Evolutionary conservation across 2,888 invertebrate species (phyloP).

Genomic region (Erpobdella octoculata): DNA sequence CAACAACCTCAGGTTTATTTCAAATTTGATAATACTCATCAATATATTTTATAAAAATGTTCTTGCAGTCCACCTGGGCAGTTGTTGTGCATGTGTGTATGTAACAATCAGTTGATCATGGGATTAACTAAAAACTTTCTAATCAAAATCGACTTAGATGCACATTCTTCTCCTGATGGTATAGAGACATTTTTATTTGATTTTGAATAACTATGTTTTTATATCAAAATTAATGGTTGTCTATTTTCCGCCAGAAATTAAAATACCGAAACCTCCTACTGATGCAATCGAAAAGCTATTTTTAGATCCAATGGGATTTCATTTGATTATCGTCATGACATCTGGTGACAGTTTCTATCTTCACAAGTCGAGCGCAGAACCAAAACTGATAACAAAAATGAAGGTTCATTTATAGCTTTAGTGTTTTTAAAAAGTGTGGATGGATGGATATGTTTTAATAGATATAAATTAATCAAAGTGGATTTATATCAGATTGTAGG

Average conservation of each 20-base stretch:
- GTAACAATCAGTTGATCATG: conserved; percentile 73
- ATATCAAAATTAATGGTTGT: neutral
- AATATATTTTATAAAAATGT: neutral
- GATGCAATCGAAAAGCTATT: conserved; percentile 57
- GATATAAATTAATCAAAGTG: neutral
- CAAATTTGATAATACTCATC: neutral
- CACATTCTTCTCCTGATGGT: conserved; percentile 71
- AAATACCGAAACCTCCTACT: conserved; percentile 58
- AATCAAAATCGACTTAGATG: conserved; percentile 71
- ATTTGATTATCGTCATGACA: conserved; percentile 69
- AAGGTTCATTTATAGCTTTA: conserved; percentile 41
- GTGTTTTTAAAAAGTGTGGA: neutral
- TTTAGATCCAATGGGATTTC: conserved; percentile 77
- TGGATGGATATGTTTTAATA: neutral
- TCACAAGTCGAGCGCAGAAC: conserved; percentile 67
- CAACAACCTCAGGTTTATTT: too few relatives aligned
- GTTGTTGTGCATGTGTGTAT: conserved; percentile 71
- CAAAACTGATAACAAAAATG: conserved; percentile 58
- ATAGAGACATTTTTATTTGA: neutral
- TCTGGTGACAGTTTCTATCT: conserved; percentile 72
- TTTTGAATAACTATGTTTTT: neutral
- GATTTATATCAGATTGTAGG: neutral
- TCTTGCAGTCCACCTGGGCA: conserved; percentile 64
- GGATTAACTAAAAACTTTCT: conserved; percentile 74
- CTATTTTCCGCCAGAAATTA: conserved; percentile 61